phyloP scores from a whole-genome alignment of 2,797 vertebrate genomes.

The Pangasius djambal region DNA sequence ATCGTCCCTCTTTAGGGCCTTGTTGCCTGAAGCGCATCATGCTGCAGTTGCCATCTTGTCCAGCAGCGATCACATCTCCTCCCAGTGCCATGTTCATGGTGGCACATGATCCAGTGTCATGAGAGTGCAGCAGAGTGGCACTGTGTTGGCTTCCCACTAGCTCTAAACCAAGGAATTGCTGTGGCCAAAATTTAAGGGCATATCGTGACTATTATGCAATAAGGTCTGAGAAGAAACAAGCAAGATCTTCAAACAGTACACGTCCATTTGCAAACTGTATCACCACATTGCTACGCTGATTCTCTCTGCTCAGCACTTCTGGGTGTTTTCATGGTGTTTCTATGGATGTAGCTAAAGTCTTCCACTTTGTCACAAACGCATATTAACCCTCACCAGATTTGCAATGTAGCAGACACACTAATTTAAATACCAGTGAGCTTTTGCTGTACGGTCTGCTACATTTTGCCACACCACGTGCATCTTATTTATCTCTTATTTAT shows the following conservation, averaged over 20 bases:
- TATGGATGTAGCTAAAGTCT: background rate
- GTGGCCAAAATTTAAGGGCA: constrained; percentile 37
- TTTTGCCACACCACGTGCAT: background rate
- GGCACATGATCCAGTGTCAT: constrained; percentile 88
- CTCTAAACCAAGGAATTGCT: constrained; percentile 90
- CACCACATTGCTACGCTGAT: background rate
- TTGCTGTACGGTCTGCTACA: background rate
- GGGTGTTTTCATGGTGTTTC: background rate
- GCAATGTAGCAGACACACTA: background rate
- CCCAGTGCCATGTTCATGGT: constrained; percentile 92
- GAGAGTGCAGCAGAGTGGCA: constrained; percentile 84
- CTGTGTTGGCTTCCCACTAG: constrained; percentile 78
- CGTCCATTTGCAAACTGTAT: background rate
- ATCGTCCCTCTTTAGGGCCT: constrained; percentile 48
- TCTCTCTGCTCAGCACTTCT: background rate
- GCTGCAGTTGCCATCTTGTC: constrained; percentile 88
- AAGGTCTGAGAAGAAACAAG: background rate
- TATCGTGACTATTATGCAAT: background rate
- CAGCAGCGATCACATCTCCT: constrained; percentile 85
- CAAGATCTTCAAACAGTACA: background rate
- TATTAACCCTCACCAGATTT: background rate
- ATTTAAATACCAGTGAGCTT: background rate
- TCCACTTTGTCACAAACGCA: background rate
- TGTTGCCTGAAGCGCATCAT: constrained; percentile 78
- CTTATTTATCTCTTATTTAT: background rate